Evolutionary conservation across 30 jellyfish, hydroid and myxozoan species (phyloP).

Genomic region (Pelagia noctiluca): DNA sequence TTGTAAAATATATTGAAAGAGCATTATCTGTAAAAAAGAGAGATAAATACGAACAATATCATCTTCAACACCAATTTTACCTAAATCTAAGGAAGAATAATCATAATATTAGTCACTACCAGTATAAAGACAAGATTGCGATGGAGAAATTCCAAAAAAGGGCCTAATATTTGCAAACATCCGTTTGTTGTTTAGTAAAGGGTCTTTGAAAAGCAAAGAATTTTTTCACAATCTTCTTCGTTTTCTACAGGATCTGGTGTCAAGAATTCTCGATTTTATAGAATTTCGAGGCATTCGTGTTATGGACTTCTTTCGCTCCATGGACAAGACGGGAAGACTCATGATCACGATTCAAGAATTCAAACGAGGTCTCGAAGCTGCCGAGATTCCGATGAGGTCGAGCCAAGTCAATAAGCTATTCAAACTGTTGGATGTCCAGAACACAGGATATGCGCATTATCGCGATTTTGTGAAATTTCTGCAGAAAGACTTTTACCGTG

Average conservation of each 20-base stretch:
- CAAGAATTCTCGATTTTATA: slow-evolving; percentile 66
- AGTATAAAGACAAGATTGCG: too few relatives aligned
- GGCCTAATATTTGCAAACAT: too few relatives aligned
- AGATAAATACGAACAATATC: too few relatives aligned
- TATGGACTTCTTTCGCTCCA: slow-evolving; percentile 69
- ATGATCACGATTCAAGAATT: slow-evolving; percentile 51
- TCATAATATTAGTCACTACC: too few relatives aligned
- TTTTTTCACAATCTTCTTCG: slow-evolving; percentile 2
- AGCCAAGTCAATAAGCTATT: slow-evolving; percentile 56
- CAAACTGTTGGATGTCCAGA: slow-evolving; percentile 43
- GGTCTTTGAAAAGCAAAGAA: too few relatives aligned
- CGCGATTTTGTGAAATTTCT: slow-evolving; percentile 57
- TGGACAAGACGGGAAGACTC: slow-evolving; percentile 52
- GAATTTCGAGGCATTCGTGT: slow-evolving; percentile 80
- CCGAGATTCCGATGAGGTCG: slow-evolving; percentile 52
- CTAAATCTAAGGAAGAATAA: too few relatives aligned
- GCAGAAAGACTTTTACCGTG: slow-evolving; percentile 22
- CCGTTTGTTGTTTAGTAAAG: too few relatives aligned
- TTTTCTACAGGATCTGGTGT: slow-evolving; percentile 66
- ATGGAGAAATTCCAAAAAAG: too few relatives aligned
- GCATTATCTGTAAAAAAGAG: too few relatives aligned
- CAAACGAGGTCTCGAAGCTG: slow-evolving; percentile 42
- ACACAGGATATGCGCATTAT: slow-evolving; percentile 57
- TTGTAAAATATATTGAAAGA: too few relatives aligned
- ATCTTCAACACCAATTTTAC: too few relatives aligned